Conservation (phyloP, 2,113 vertebrate genomes). For the Tachycineta bicolor region DNA sequence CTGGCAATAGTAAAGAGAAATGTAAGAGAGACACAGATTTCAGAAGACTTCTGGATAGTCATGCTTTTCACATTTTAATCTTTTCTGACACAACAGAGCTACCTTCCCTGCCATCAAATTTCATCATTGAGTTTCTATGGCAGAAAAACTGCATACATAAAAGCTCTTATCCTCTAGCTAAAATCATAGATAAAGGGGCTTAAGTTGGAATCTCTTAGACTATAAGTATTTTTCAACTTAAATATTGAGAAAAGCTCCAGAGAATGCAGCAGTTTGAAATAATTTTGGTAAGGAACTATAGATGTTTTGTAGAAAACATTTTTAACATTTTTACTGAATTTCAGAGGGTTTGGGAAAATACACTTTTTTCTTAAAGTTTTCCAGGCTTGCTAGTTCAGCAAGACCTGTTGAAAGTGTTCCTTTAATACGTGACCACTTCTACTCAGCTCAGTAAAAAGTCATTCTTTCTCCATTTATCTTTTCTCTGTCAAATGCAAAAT, state of each 20-base stretch:
- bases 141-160: neutral
- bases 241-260: constrained; percentile 27
- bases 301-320: constrained; percentile 33
- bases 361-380: neutral
- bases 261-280: constrained; percentile 33
- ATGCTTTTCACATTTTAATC: constrained; percentile 29
- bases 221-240: constrained; percentile 32
- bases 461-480: neutral
- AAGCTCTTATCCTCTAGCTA: constrained; percentile 9
- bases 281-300: constrained; percentile 51
- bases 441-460: neutral
- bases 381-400: neutral
- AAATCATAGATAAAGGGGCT: constrained; percentile 12
- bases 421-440: neutral
- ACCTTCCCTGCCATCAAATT: neutral
- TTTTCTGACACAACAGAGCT: constrained; percentile 18
- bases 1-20: neutral
- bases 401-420: neutral
- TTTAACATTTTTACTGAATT: constrained; percentile 34
- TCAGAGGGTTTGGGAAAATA: constrained; percentile 27
- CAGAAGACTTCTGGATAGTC: neutral
- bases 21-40: neutral
- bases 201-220: neutral
- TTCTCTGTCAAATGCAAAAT: neutral
- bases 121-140: neutral